These are phyloP conservation scores for Eristalinus aeneus DNA, from an alignment of 2,888 invertebrate species.

Conservation along the genomic window DNA sequence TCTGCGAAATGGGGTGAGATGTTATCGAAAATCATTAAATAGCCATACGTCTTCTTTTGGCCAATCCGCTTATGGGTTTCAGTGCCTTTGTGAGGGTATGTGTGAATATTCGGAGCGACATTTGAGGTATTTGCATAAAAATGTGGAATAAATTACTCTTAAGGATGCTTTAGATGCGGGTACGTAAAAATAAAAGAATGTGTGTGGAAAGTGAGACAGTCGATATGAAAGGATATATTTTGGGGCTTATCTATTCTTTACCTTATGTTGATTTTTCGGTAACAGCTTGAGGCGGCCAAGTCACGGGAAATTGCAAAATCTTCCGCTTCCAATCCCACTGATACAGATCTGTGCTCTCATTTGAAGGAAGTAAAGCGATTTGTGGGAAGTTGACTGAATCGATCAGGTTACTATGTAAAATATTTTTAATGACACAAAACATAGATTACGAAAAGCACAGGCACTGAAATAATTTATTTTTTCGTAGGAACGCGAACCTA, in stretches of 20 bases:
- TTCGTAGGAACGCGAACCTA: too few relatives aligned
- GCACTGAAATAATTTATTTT: too few relatives aligned
- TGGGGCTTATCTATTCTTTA: conserved; percentile 28
- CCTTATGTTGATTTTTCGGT: conserved; percentile 14
- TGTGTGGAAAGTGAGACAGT: conserved; percentile 44
- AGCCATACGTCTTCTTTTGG: conserved; percentile 69
- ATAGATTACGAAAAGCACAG: too few relatives aligned
- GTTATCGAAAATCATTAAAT: conserved; percentile 71
- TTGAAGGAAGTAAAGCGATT: too few relatives aligned
- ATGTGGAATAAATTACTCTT: conserved; percentile 68
- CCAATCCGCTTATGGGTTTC: conserved; percentile 68
- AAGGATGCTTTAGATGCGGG: conserved; percentile 58
- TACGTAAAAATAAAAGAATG: conserved; percentile 43
- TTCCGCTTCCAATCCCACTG: too few relatives aligned
- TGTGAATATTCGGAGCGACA: conserved; percentile 51
- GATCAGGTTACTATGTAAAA: too few relatives aligned
- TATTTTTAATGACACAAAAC: too few relatives aligned
- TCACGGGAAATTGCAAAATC: too few relatives aligned
- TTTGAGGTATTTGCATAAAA: conserved; percentile 70
- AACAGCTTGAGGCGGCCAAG: too few relatives aligned
- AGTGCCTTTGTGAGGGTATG: neutral
- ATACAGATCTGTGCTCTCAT: too few relatives aligned
- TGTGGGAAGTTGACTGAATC: too few relatives aligned
- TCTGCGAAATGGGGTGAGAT: conserved; percentile 65
- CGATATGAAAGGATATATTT: conserved; percentile 28